Conservation (phyloP, 2,888 invertebrate genomes). For the Oscheius sp. region DNA sequence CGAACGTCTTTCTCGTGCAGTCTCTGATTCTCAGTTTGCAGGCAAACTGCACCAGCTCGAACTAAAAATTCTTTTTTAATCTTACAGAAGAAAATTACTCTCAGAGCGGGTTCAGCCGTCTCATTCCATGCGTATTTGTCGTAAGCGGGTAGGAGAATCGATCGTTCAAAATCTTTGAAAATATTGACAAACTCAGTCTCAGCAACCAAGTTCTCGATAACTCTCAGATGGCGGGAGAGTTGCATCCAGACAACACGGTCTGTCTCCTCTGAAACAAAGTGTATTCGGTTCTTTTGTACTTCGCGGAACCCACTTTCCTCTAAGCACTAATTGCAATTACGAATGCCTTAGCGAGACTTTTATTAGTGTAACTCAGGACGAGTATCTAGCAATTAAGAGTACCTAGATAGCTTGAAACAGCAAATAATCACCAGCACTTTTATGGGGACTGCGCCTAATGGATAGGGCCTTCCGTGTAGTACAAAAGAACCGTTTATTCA, state of each 20-base stretch:
- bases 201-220: slow-evolving; percentile 57
- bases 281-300: too few relatives aligned
- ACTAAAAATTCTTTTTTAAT: slow-evolving; percentile 30
- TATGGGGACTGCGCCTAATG: too few relatives aligned
- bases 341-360: too few relatives aligned
- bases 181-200: slow-evolving; percentile 52
- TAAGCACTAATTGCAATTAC: too few relatives aligned
- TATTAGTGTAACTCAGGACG: too few relatives aligned
- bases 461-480: too few relatives aligned
- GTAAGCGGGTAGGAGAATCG: slow-evolving; percentile 56
- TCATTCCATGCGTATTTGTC: slow-evolving; percentile 59
- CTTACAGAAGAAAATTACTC: background rate
- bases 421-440: too few relatives aligned
- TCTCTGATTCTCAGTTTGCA: slow-evolving; percentile 58
- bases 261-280: slow-evolving; percentile 46
- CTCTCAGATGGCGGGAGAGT: slow-evolving; percentile 53
- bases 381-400: too few relatives aligned
- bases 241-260: slow-evolving; percentile 64
- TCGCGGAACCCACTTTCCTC: too few relatives aligned
- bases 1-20: slow-evolving; percentile 55
- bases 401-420: too few relatives aligned
- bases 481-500: background rate
- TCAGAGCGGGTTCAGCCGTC: slow-evolving; percentile 29
- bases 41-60: slow-evolving; percentile 53
- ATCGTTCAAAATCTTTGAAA: slow-evolving; percentile 61